Conservation (phyloP, 2,888 invertebrate genomes). For the Rotaria sp. region DNA sequence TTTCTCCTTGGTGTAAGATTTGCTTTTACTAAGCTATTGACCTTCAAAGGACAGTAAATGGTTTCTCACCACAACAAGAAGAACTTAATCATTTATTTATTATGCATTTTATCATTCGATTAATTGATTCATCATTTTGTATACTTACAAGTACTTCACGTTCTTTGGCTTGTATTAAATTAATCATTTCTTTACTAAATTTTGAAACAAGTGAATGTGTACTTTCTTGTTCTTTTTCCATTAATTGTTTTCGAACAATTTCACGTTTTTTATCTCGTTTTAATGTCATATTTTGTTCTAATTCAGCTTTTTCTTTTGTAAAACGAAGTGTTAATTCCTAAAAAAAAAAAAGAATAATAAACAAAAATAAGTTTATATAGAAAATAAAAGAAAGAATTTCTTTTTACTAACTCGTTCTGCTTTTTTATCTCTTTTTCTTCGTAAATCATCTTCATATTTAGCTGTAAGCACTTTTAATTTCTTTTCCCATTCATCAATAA, state of each 20-base stretch:
- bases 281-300: constrained; percentile 85
- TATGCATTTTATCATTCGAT: too few relatives aligned
- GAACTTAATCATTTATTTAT: too few relatives aligned
- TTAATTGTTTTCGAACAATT: constrained; percentile 78
- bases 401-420: not conserved
- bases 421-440: constrained; percentile 31
- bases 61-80: too few relatives aligned
- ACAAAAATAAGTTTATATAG: not conserved
- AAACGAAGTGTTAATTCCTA: constrained; percentile 62
- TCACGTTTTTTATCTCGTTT: constrained; percentile 82
- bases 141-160: constrained; percentile 61
- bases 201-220: constrained; percentile 91
- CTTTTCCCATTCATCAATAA: constrained; percentile 63
- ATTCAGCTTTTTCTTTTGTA: constrained; percentile 81
- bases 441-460: constrained; percentile 40
- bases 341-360: not conserved
- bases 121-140: too few relatives aligned
- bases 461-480: constrained; percentile 50
- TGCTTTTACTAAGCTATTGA: too few relatives aligned
- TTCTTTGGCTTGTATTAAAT: constrained; percentile 82
- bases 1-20: too few relatives aligned
- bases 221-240: constrained; percentile 85
- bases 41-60: too few relatives aligned
- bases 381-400: too few relatives aligned
- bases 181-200: constrained; percentile 95